Base-by-base conservation (phyloP, 1,140 invertebrate genomes). In the Ceratoteleas bidentatus region DNA sequence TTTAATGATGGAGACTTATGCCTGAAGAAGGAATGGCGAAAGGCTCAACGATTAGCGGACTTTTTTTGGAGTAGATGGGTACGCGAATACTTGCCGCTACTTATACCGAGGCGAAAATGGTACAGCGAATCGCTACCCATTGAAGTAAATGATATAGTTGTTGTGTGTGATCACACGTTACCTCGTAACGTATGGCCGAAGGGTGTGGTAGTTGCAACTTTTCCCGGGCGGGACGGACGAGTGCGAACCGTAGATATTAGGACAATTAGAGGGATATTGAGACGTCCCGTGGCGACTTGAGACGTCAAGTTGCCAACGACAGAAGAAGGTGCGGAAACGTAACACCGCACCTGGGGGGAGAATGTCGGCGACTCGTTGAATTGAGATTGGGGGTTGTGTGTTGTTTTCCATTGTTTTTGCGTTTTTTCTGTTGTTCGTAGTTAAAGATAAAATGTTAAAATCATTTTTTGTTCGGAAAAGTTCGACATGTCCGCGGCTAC, bases 61-160 rank as follows among this genome's bases (percentile, higher is more conserved):
- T 33, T 54, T 7, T 87, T 87, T 69, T 87, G 85, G 84, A 45
- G 50, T 11, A 62, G 85, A 5, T 87, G 85, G 85, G 34, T 80
- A 2, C 34, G 49, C 6, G 82, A 87, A 56, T 87, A 87, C 40
- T 49, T 86, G 2, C 78, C 78, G 0, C 82, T 74, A 68, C 58
- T 86, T 61, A 69, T 65, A 6, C 77, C 83, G 0, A 66, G 88
- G 6, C 32, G 13, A 9, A 87, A 87, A 15, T 89, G 87, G 89
- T 49, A 72, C 0, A 33, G 54, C 6, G 70, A 85, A 15, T 10
- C 33, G 11, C 5, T 11, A 3, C 4, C 15, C 0, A 3, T 69
- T 11, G 49, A 64, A 49, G n/a, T 14, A 0, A 34, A 36, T 1
- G 74, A 62, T 10, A 0, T 62, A 0, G 57, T 50, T 0, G 0